Evolutionary conservation across 2,797 vertebrate species (phyloP), one percentile per base, ranked within the genome.

Genomic region (Falco cherrug): DNA sequence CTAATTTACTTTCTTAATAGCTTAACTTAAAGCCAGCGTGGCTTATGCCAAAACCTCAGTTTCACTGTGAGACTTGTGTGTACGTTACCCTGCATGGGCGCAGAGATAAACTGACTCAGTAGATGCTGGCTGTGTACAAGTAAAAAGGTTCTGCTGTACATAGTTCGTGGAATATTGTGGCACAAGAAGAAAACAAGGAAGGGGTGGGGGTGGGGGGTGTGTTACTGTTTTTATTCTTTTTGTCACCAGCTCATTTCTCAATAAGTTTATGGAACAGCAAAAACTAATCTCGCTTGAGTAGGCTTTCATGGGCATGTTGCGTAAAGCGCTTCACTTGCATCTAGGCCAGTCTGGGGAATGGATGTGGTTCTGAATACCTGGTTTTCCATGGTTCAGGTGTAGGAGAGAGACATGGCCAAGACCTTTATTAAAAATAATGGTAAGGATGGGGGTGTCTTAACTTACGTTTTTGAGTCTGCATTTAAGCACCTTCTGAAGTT

Each of bases 381-480:
- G 39, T 95, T 85, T 95, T 92, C 71, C 39, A 29, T 92, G 87
- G n/a, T 68, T 87, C 86, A 87, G 43, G 20, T 79, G 15, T 64
- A 83, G 41, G 75, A 71, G 88, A 96, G 85, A 83, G 28, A 84
- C n/a, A 50, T 65, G 48, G 82, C 76, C 71, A 95, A 90, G 86
- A 54, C 87, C 71, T 90, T 90, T 5, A 33, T 80, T 80, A 57
- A 41, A 82, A 87, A 45, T 76, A 53, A 12, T 12, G 26, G 14
- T 80, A n/a, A 75, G 25, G 54, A 6, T 31, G 21, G n/a, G 3
- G 3, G 15, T 54, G 26, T 69, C 31, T 75, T 43, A 50, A 16
- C 41, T 61, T 70, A 29, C 0, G 0, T 28, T 80, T 88, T 53
- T 63, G 29, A 76, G 57, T 47, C 53, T 80, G 51, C 50, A 16